Evolutionary conservation across 2,797 vertebrate species (phyloP).

Genomic region (Neolamprologus multifasciatus): DNA sequence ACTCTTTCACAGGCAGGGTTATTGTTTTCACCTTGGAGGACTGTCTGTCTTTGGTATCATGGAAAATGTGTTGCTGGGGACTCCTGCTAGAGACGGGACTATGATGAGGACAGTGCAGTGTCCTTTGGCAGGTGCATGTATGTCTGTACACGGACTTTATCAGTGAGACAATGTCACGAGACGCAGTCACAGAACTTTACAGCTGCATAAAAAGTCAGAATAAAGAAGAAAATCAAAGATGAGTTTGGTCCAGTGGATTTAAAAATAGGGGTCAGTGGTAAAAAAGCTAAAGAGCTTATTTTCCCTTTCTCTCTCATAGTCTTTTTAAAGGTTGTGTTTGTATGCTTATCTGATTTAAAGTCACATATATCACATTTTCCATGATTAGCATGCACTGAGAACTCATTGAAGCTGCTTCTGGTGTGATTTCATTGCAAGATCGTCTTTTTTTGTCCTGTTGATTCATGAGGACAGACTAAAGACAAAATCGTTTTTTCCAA

Average conservation of each 20-base stretch:
- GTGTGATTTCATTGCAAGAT: neutral
- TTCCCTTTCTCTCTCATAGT: neutral
- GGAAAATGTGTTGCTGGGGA: neutral
- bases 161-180: fast-evolving
- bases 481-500: neutral
- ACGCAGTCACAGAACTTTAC: neutral
- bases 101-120: neutral
- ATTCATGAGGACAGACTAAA: neutral
- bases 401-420: fast-evolving
- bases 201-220: fast-evolving
- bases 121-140: fast-evolving
- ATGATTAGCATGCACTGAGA: neutral
- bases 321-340: neutral
- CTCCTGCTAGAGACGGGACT: neutral
- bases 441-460: fast-evolving
- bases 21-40: neutral
- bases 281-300: fast-evolving
- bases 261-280: neutral
- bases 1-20: neutral
- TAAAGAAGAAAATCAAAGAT: neutral
- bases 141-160: neutral
- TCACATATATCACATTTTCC: neutral
- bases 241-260: neutral
- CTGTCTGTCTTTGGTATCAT: neutral
- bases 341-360: neutral